A percentile compares a stretch with the other conserved stretches of the same genome.
Evolutionary conservation across 2,888 invertebrate species (phyloP).

Genomic region (Hypselothyrea guttata): DNA sequence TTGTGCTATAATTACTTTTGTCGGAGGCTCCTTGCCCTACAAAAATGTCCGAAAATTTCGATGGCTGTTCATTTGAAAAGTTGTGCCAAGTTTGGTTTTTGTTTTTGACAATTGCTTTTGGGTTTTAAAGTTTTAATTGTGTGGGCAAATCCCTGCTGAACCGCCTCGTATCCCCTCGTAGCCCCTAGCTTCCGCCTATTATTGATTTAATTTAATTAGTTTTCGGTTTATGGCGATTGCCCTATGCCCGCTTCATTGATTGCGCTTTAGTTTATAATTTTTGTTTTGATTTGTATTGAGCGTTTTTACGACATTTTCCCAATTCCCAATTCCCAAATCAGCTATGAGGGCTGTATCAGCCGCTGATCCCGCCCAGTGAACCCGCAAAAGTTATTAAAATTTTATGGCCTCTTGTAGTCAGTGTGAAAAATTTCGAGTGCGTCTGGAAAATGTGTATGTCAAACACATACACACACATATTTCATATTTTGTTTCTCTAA

Average conservation of each 20-base stretch:
- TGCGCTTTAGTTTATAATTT: constrained; percentile 64
- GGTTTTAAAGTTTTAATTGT: constrained; percentile 46
- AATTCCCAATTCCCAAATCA: too few species aligned
- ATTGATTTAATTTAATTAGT: constrained; percentile 75
- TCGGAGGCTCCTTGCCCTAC: constrained; percentile 6
- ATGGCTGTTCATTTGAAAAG: constrained; percentile 17
- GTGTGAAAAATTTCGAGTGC: constrained; percentile 3
- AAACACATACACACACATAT: too few species aligned
- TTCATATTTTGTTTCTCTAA: neutral
- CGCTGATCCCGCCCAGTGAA: constrained; percentile 48
- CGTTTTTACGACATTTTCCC: constrained; percentile 39
- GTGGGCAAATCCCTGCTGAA: constrained; percentile 25
- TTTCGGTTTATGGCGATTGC: constrained; percentile 45
- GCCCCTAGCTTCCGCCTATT: constrained; percentile 40
- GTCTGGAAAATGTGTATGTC: too few species aligned
- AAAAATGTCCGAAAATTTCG: constrained; percentile 22
- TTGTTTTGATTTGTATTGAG: constrained; percentile 53
- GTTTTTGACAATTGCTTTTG: constrained; percentile 34
- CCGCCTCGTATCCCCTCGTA: neutral
- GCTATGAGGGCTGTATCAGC: constrained; percentile 42
- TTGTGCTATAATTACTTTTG: constrained; percentile 71
- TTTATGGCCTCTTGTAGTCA: constrained; percentile 46
- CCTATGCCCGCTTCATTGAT: constrained; percentile 51
- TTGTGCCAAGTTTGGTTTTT: constrained; percentile 26
- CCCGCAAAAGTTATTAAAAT: constrained; percentile 64